phyloP scores from a whole-genome alignment of 2,888 invertebrate genomes.

The Drosophila quinaria region DNA sequence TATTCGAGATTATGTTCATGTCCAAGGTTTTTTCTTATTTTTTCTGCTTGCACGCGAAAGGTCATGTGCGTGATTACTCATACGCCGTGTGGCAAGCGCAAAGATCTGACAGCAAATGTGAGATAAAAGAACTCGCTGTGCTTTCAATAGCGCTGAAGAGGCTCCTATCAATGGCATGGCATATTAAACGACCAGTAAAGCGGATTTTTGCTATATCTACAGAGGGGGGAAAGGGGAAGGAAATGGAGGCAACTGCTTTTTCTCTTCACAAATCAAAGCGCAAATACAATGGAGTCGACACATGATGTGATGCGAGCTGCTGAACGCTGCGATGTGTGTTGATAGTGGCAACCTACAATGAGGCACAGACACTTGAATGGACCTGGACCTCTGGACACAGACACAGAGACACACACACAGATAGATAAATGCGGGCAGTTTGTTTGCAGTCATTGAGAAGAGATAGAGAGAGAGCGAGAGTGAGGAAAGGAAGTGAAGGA shows the following conservation, averaged over 20 bases:
- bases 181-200: constrained; percentile 68
- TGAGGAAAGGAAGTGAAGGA: constrained; percentile 29
- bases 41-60: constrained; percentile 53
- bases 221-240: not conserved
- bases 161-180: constrained; percentile 69
- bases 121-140: constrained; percentile 48
- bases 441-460: constrained; percentile 43
- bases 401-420: constrained; percentile 10
- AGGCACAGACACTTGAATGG: constrained; percentile 51
- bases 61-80: constrained; percentile 76
- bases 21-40: constrained; percentile 35
- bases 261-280: constrained; percentile 73
- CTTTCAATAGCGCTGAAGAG: constrained; percentile 31
- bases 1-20: constrained; percentile 25
- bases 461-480: not conserved
- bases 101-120: constrained; percentile 12
- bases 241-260: constrained; percentile 34
- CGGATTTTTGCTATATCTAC: constrained; percentile 55
- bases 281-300: constrained; percentile 75
- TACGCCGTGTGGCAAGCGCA: constrained; percentile 54
- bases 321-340: constrained; percentile 39
- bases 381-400: constrained; percentile 39
- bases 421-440: constrained; percentile 54
- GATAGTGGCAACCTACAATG: constrained; percentile 50
- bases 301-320: constrained; percentile 50